Conservation (phyloP, 2,888 invertebrate species). For the Ophion slaviceki region DNA sequence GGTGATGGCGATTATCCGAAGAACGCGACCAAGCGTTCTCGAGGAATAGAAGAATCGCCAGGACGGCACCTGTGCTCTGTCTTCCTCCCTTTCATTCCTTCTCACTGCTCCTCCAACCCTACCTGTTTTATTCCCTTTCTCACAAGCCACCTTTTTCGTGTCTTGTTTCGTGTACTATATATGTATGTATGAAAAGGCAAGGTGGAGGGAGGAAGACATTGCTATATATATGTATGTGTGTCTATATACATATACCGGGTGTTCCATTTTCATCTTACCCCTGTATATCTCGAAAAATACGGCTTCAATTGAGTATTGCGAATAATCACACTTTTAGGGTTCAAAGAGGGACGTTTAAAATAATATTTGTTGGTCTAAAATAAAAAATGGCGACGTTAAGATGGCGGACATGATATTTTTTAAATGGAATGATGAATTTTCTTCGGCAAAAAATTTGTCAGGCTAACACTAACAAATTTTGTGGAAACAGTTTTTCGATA, state of each 20-base stretch:
- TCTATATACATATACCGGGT: constrained; percentile 17
- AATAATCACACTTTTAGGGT: no score
- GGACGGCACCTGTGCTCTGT: constrained; percentile 45
- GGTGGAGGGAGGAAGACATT: neutral
- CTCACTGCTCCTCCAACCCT: constrained; percentile 25
- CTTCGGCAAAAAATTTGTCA: no score
- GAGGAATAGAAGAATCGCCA: constrained; percentile 41
- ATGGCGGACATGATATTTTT: no score
- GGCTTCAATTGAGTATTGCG: no score
- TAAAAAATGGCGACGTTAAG: no score
- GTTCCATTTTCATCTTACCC: no score
- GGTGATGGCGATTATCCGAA: constrained; percentile 57
- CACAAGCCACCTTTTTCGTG: constrained; percentile 35
- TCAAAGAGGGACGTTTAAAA: no score
- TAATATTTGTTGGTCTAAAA: no score
- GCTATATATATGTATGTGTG: neutral
- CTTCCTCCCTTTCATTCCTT: constrained; percentile 16
- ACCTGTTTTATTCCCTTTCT: constrained; percentile 28
- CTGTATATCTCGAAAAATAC: no score
- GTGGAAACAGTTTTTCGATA: no score
- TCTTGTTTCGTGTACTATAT: neutral
- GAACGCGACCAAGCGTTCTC: constrained; percentile 50
- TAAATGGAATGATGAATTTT: no score
- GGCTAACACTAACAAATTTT: no score
- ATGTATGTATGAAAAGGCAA: neutral